phyloP scores from a whole-genome alignment of 2,113 vertebrate genomes.

The Chionodraco myersi region DNA sequence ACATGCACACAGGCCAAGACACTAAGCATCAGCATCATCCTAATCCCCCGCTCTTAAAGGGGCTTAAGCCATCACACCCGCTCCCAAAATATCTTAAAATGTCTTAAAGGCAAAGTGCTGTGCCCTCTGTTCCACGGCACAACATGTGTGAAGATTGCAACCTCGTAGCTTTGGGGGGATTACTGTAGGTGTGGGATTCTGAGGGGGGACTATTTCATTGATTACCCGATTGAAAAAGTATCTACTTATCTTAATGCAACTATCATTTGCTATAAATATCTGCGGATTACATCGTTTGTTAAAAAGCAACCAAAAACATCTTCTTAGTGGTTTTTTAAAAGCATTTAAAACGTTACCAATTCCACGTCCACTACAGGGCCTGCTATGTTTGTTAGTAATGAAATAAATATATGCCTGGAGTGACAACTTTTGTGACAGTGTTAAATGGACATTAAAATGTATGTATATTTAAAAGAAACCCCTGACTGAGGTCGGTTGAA shows the following conservation, averaged over 20 bases:
- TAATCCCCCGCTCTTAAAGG: slow-evolving; percentile 66
- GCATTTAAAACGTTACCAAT: background rate
- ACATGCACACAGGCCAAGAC: slow-evolving; percentile 65
- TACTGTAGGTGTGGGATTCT: background rate
- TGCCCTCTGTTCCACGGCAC: slow-evolving; percentile 19
- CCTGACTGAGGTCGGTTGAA: no score
- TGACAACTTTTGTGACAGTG: no score
- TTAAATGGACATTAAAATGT: no score
- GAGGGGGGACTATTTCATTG: background rate
- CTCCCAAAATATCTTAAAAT: slow-evolving; percentile 55
- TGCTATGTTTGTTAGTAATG: no score
- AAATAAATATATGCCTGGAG: no score
- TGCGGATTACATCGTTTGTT: background rate
- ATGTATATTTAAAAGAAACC: no score
- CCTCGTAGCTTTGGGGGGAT: background rate
- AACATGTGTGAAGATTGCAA: slow-evolving; percentile 6
- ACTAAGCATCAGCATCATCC: slow-evolving; percentile 72
- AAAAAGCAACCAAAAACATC: background rate
- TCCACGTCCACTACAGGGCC: no score
- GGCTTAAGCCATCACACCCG: slow-evolving; percentile 54
- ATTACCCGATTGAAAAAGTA: background rate
- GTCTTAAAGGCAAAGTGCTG: slow-evolving; percentile 55
- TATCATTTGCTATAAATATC: background rate
- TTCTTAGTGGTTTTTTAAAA: background rate
- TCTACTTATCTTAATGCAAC: background rate